These are phyloP conservation scores for Leptinotarsa texana DNA, from an alignment of 1,140 invertebrate species.

Conservation along the genomic window DNA sequence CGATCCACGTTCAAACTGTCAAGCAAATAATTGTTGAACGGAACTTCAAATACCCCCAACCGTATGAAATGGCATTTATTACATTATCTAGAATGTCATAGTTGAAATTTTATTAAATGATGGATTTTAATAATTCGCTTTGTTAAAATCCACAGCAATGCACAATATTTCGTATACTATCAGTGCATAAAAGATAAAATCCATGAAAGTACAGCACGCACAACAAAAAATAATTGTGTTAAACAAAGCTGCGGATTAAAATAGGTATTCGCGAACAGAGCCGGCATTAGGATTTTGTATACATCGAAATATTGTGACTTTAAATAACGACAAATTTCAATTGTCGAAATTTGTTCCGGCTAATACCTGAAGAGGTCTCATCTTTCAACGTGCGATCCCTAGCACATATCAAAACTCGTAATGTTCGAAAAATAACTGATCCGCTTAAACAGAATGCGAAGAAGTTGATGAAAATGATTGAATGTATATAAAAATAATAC, in stretches of 20 bases:
- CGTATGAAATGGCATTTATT: conserved; percentile 8
- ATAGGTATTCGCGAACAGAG: background rate
- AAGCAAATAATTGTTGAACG: background rate
- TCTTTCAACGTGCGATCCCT: too few relatives aligned
- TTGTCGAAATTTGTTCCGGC: too few relatives aligned
- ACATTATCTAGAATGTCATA: conserved; percentile 16
- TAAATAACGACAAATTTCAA: too few relatives aligned
- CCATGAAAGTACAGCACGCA: background rate
- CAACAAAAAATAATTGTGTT: conserved; percentile 10
- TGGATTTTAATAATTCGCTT: conserved; percentile 18
- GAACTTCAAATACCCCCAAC: background rate
- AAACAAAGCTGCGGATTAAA: conserved; percentile 10
- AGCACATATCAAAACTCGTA: too few relatives aligned
- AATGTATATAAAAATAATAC: too few relatives aligned
- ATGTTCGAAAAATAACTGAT: too few relatives aligned
- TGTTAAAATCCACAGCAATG: background rate
- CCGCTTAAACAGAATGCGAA: too few relatives aligned
- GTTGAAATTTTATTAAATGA: conserved; percentile 20
- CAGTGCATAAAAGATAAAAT: conserved; percentile 3
- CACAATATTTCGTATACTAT: conserved; percentile 16
- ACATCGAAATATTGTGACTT: too few relatives aligned
- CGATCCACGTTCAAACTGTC: background rate
- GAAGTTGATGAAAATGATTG: too few relatives aligned
- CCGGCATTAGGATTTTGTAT: background rate
- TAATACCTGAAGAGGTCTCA: too few relatives aligned